Base-by-base conservation (phyloP, 2,113 vertebrate species). In the Rhinopithecus roxellana region DNA sequence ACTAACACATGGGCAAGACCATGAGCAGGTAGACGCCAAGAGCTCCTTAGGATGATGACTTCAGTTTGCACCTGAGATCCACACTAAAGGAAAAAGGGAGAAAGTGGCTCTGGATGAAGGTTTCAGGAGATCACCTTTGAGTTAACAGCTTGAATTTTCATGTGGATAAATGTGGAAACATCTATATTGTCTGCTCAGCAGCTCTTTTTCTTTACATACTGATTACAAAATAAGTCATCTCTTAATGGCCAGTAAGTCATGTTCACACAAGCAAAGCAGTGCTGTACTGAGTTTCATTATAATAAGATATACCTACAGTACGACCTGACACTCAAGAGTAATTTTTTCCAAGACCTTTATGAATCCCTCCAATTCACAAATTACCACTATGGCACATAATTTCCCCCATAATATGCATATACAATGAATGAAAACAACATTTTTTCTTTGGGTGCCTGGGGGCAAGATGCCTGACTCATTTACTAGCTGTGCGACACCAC, bases 221-320 rank as follows among this genome's bases (percentile, higher is more conserved):
- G 96, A 95, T 97, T 85, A 90, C 57, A 94, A 72, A 96, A 84
- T 96, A 97, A 97, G 83, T 97, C 82, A 95, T 95, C 95, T 93
- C 89, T 92, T 97, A 87, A 94, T 79, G 87, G 81, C 90, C 90
- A 95, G 75, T 93, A 97, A 96, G 92, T 97, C 83, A 89, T 89
- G 55, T 52, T 92, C 82, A 64, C 72, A 95, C 79, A 79, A 90
- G 57, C 77, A 84, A 67, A 27, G 45, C 94, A 87, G 27, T 25
- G 27, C 72, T 55, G 27, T 50, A 38, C 85, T 88, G 8, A 17
- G 40, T 95, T 95, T 97, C 67, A 90, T 94, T 92, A 88, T 69
- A 92, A 22, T 79, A 93, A 97, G 72, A 95, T 32, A 87, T 27
- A 90, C 69, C 48, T 64, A 52, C 30, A 48, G 17, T 74, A 52